These are phyloP conservation scores for Chloropsis hardwickii DNA, from an alignment of 2,113 vertebrate genomes.

Conservation along the genomic window DNA sequence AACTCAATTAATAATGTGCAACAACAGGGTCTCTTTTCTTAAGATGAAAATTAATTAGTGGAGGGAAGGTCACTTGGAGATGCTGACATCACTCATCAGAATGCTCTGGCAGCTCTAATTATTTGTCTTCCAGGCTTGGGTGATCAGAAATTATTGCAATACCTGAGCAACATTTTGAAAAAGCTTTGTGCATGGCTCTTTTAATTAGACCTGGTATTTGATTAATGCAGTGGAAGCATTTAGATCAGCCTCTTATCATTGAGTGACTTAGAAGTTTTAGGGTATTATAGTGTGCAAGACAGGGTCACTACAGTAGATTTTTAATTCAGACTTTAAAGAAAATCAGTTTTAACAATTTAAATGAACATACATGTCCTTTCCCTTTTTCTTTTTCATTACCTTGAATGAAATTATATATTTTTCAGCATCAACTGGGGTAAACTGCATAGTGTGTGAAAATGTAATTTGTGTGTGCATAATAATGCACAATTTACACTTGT, in stretches of 20 bases:
- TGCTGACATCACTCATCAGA: constrained; percentile 99
- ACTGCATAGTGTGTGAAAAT: not conserved
- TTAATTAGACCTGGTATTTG: constrained; percentile 99
- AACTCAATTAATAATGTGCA: constrained; percentile 99
- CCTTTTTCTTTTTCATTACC: constrained; percentile 31
- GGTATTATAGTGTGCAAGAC: constrained; percentile 89
- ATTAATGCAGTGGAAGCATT: constrained; percentile 98
- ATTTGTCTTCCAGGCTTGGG: constrained; percentile 99
- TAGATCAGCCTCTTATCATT: constrained; percentile 96
- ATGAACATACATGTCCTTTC: constrained; percentile 42
- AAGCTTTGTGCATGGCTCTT: constrained; percentile 97
- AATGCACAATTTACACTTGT: constrained; percentile 10
- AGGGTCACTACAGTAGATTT: constrained; percentile 80
- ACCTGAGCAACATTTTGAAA: constrained; percentile 99
- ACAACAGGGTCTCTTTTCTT: constrained; percentile 99
- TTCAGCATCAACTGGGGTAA: not conserved
- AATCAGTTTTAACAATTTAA: constrained; percentile 54
- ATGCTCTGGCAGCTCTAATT: constrained; percentile 99
- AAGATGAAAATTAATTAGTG: constrained; percentile 99
- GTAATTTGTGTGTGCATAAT: constrained; percentile 28
- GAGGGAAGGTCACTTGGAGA: constrained; percentile 99
- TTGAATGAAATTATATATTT: constrained; percentile 16
- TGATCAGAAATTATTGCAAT: constrained; percentile 99
- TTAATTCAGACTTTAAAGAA: constrained; percentile 59
- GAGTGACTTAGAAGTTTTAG: constrained; percentile 93